Base-by-base conservation (phyloP, 2,888 invertebrate genomes). In the Ochropleura leucogaster region DNA sequence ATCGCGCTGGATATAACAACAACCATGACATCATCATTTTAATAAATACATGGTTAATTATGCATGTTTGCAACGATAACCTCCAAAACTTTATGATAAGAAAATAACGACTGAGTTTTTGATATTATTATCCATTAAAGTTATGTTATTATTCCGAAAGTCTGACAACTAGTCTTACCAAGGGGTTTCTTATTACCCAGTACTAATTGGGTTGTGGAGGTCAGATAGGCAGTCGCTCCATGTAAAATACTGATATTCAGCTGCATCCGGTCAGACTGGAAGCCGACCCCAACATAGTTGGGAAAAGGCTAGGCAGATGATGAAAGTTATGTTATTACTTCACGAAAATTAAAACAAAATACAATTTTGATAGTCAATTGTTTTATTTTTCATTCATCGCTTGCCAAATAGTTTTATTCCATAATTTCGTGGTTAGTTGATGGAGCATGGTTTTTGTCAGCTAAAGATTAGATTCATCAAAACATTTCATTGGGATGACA, bases 381-480 rank as follows among this genome's bases (percentile, higher is more conserved):
- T 60, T 59, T 77, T 51, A 30, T 42, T 40, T 59, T 80, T 40
- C 40, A 80, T 55, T 49, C 18, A 40, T 55, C 14, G 73, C 20
- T 79, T 72, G 73, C 49, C 80, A 79, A 73, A 55, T 30, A 40
- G 44, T 72, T 76, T 49, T 0, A 16, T 55, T 12, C 3, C 57
- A 14, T 14, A 57, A 14, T 57, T 57, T 20, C 3, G n/a, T 10
- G 46, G 53, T n/a, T 46, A 30, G n/a, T 53, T 72, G 60, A 49
- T 30, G 72, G 7, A 30, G 10, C 9, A 53, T 10, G 6, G n/a
- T 30, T 73, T 74, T 49, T 55, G 44, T 55, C 40, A 44, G 72
- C 7, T 44, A 65, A 55, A 42, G 12, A 8, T n/a, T n/a, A n/a
- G 2, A 8, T 47, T 9, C 14, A 30, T 30, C 30, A 2, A 2